phyloP scores from a whole-genome alignment of 2,888 invertebrate species.

The Actias luna region DNA sequence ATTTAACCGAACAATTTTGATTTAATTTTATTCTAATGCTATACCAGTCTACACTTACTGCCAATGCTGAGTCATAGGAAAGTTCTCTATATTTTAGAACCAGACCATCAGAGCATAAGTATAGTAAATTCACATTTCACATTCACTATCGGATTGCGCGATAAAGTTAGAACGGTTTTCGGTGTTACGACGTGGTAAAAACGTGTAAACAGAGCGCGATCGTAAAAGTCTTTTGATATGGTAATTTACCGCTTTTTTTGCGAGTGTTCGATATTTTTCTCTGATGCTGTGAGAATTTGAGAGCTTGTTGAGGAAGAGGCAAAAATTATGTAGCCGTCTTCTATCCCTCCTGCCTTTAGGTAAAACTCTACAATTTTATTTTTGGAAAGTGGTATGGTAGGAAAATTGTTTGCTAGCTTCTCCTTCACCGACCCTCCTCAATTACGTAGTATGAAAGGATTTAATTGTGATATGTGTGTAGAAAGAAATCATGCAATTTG shows the following conservation, averaged over 20 bases:
- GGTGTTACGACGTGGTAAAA: constrained; percentile 43
- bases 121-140: neutral
- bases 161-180: constrained; percentile 52
- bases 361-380: neutral
- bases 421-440: neutral
- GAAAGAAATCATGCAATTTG: too few relatives aligned
- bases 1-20: neutral
- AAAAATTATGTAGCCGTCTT: neutral
- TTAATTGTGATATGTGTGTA: too few relatives aligned
- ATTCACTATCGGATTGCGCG: constrained; percentile 32
- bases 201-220: constrained; percentile 41
- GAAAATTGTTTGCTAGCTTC: neutral
- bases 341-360: neutral
- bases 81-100: too few relatives aligned
- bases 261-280: constrained; percentile 26
- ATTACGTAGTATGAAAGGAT: neutral
- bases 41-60: too few relatives aligned
- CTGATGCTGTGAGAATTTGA: neutral
- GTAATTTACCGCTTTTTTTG: constrained; percentile 47
- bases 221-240: constrained; percentile 52
- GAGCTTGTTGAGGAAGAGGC: neutral
- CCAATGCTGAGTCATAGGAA: too few relatives aligned
- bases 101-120: neutral
- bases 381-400: neutral
- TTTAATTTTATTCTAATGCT: neutral